Base-by-base conservation (phyloP, 2,888 invertebrate genomes). In the Xanthorhoe spadicearia region DNA sequence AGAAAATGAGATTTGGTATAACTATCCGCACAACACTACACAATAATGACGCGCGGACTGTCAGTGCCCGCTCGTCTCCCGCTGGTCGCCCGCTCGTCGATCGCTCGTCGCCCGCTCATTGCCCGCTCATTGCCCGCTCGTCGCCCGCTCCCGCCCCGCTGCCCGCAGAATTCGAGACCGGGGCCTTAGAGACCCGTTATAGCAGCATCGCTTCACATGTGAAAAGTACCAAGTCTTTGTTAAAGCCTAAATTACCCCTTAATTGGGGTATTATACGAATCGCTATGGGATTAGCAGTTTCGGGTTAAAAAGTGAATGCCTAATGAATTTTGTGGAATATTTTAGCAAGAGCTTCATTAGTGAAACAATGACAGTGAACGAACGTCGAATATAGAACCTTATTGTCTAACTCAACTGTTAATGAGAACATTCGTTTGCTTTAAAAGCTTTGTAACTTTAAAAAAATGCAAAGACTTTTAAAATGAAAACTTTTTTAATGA, bases 221-320 rank as follows among this genome's bases (percentile, higher is more conserved):
- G 19, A 58, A 35, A 59, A 19, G 59, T 8, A 13, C 4, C 38
- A 48, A 48, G 59, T 51, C 43, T 59, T 66, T 64, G 66, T 66
- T 64, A 35, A 28, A 55, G 58, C 62, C 69, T 65, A 68, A 74
- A 75, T 68, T 72, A 62, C 59, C 56, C 69, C 64, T 70, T 75
- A 74, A 75, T 72, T 75, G 68, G 53, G 50, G 71, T 69, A 73
- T 73, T 73, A 71, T 65, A 62, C 48, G 70, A 61, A 72, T 70
- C 57, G 57, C 64, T 62, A 69, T 70, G 63, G 69, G 60, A 71
- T 75, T 72, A 72, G 62, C 62, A 71, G 62, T 60, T 65, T 54
- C 32, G 60, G 60, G 50, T 54, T 64, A 32, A 60, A 60, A 61
- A 64, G 54, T 13, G 63, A 60, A 63, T 60, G 17, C 19, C 35